Evolutionary conservation across 2,888 invertebrate species (phyloP).

Genomic region (Venustoraphidia nigricollis): DNA sequence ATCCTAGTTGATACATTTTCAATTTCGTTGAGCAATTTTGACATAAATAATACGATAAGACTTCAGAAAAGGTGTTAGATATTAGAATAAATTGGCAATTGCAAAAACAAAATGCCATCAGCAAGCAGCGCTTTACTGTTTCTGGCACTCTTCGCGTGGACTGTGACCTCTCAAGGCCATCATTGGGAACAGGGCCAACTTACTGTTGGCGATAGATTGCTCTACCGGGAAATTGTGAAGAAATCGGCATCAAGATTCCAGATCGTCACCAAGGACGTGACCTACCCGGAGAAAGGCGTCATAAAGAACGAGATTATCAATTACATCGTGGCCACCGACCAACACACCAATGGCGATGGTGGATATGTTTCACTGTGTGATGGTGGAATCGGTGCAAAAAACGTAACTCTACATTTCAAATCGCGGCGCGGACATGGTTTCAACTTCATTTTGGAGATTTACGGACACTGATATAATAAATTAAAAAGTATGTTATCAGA

Average conservation of each 20-base stretch:
- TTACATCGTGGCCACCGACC: conserved; percentile 25
- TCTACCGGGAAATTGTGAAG: conserved; percentile 15
- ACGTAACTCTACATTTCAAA: conserved; percentile 26
- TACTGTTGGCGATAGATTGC: conserved; percentile 12
- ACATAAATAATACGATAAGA: too few species aligned
- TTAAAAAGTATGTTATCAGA: too few species aligned
- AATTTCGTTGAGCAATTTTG: too few species aligned
- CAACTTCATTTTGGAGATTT: conserved; percentile 28
- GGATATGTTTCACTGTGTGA: conserved; percentile 23
- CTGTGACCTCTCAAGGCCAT: conserved; percentile 10
- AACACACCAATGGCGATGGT: conserved; percentile 27
- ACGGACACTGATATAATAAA: conserved; percentile 15
- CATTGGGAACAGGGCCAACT: conserved; percentile 14
- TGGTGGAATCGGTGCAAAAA: conserved; percentile 26
- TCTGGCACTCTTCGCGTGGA: too few species aligned
- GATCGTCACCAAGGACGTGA: conserved; percentile 15
- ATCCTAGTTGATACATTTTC: too few species aligned
- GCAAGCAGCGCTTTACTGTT: too few species aligned
- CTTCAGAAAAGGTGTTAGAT: too few species aligned
- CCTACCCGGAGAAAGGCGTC: conserved; percentile 13
- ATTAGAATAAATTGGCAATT: too few species aligned
- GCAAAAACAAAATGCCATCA: too few species aligned
- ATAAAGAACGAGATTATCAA: conserved; percentile 19
- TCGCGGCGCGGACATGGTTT: conserved; percentile 28
- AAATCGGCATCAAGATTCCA: conserved; percentile 18